phyloP scores from a whole-genome alignment of 2,797 vertebrate genomes.

The Acipenser transmontanus region DNA sequence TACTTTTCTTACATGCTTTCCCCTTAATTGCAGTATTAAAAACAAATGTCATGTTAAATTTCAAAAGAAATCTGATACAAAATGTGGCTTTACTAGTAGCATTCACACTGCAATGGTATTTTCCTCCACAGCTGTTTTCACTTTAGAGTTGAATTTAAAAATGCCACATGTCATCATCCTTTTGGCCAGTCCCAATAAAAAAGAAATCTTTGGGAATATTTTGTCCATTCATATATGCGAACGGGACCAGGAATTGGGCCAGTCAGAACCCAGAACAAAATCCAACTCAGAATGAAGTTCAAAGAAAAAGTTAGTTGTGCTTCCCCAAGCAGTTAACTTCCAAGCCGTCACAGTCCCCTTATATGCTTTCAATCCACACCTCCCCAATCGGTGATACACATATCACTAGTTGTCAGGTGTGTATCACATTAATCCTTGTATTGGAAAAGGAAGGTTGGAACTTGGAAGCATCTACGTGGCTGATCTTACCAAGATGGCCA shows the following conservation, averaged over 20 bases:
- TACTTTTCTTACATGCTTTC: slow-evolving; percentile 45
- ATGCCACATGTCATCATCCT: slow-evolving; percentile 9
- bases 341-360: too few relatives aligned
- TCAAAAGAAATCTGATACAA: slow-evolving; percentile 56
- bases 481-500: too few relatives aligned
- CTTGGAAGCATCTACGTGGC: too few relatives aligned
- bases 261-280: too few relatives aligned
- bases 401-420: too few relatives aligned
- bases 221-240: neutral
- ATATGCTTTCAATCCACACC: too few relatives aligned
- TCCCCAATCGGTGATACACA: too few relatives aligned
- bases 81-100: slow-evolving; percentile 56
- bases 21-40: slow-evolving; percentile 50
- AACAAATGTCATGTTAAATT: slow-evolving; percentile 52
- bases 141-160: slow-evolving; percentile 25
- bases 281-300: too few relatives aligned
- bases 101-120: slow-evolving; percentile 25
- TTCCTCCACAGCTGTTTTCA: slow-evolving; percentile 30
- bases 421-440: too few relatives aligned
- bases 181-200: slow-evolving; percentile 27
- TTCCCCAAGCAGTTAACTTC: too few relatives aligned
- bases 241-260: neutral
- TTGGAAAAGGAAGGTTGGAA: too few relatives aligned
- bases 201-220: neutral
- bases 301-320: too few relatives aligned